Conservation (phyloP, 2,888 invertebrate genomes). For the Trilocha varians region DNA sequence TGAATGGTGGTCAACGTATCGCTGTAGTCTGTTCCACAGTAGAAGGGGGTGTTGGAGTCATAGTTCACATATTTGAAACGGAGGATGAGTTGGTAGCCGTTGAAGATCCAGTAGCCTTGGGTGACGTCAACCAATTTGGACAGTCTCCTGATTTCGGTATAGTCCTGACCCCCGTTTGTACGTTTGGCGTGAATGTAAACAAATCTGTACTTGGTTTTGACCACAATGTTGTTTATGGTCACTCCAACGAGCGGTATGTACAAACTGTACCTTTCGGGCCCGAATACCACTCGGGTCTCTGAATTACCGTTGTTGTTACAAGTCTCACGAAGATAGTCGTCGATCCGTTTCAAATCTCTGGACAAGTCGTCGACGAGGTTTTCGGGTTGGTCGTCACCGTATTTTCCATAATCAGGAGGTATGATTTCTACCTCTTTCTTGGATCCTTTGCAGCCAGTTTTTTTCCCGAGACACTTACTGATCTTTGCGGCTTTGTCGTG, state of each 20-base stretch:
- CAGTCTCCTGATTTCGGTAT: neutral
- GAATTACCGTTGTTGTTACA: neutral
- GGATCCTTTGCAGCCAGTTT: neutral
- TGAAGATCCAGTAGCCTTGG: neutral
- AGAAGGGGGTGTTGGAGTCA: neutral
- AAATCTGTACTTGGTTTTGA: neutral
- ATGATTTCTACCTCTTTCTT: neutral
- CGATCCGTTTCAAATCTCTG: neutral
- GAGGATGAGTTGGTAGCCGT: neutral
- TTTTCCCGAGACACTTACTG: neutral
- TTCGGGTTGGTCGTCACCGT: neutral
- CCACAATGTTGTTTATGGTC: neutral
- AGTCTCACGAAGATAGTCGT: neutral
- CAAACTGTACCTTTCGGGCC: neutral
- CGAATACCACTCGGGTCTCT: neutral
- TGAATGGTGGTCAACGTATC: neutral
- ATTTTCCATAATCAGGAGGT: too few species aligned
- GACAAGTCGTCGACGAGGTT: neutral
- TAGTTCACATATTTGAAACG: neutral
- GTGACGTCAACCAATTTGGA: neutral
- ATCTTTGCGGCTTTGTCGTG: neutral
- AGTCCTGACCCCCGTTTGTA: neutral
- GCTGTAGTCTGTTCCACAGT: conserved; percentile 4
- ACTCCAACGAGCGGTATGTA: neutral
- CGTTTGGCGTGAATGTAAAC: neutral